Percentiles rank a stretch among this genome's conserved stretches.
Evolutionary conservation across 2,888 invertebrate species (phyloP).

Genomic region (Lycia hirtaria): DNA sequence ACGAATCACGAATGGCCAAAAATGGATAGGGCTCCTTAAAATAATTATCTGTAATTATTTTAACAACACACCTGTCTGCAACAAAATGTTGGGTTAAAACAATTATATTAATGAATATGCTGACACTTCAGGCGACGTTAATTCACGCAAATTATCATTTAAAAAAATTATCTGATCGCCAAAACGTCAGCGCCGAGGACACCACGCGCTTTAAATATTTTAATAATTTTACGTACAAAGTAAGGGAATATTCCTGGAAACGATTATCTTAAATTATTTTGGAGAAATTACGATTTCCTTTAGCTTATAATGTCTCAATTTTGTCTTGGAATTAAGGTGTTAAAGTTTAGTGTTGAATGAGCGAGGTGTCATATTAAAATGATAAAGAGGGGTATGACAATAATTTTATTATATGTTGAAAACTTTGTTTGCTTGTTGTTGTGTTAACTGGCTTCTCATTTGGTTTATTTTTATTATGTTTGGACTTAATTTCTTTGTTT

Average conservation of each 20-base stretch:
- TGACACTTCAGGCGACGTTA: not conserved
- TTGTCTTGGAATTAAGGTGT: constrained; percentile 20
- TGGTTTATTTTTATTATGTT: no score
- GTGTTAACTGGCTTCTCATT: no score
- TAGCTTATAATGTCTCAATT: constrained; percentile 27
- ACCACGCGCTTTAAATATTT: not conserved
- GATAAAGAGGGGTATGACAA: constrained; percentile 1
- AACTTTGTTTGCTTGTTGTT: constrained; percentile 1
- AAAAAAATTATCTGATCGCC: constrained; percentile 11
- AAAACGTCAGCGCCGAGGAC: constrained; percentile 1
- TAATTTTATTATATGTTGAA: constrained; percentile 8
- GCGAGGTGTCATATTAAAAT: constrained; percentile 21
- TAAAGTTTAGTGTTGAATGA: constrained; percentile 17
- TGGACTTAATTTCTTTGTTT: no score
- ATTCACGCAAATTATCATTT: constrained; percentile 17
- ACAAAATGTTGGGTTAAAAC: constrained; percentile 1
- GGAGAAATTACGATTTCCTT: constrained; percentile 26
- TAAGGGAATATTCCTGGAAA: constrained; percentile 15
- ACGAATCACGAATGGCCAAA: not conserved
- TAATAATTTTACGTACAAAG: constrained; percentile 18
- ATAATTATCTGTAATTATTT: constrained; percentile 4
- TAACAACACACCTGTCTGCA: not conserved
- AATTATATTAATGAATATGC: no score
- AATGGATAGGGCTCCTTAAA: not conserved
- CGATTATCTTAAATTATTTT: constrained; percentile 10